A percentile compares a stretch with the other conserved stretches of the same genome.
Evolutionary conservation across 2,113 vertebrate species (phyloP).

Genomic region (Turdus rufiventris): DNA sequence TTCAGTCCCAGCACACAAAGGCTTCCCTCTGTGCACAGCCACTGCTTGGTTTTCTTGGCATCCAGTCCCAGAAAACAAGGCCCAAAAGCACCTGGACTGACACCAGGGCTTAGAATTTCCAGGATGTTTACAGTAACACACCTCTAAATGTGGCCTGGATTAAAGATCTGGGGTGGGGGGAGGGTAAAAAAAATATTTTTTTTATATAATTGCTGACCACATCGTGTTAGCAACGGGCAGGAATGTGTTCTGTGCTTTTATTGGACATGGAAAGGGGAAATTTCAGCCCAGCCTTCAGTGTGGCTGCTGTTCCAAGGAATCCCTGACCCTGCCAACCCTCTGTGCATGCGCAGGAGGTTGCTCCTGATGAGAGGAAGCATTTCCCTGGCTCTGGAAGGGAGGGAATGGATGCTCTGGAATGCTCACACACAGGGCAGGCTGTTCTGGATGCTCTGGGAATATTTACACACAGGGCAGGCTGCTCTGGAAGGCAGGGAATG

Average conservation of each 20-base stretch:
- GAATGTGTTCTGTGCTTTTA: neutral
- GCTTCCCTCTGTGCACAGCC: neutral
- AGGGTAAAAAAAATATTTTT: neutral
- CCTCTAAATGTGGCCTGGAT: neutral
- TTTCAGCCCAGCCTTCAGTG: neutral
- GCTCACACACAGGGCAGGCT: too few species aligned
- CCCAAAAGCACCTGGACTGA: neutral
- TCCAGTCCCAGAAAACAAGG: neutral
- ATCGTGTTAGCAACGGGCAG: fast-evolving
- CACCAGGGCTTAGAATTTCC: slow-evolving; percentile 17
- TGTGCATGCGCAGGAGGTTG: neutral
- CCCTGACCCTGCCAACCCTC: neutral
- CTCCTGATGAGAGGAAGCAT: fast-evolving
- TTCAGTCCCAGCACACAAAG: neutral
- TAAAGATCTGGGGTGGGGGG: neutral
- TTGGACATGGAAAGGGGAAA: neutral
- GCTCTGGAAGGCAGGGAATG: too few species aligned
- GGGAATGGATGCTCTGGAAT: too few species aligned
- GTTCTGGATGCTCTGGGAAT: neutral
- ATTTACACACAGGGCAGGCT: neutral
- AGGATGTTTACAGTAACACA: neutral
- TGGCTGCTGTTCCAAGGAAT: neutral
- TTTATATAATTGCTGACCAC: neutral
- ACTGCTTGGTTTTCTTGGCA: neutral
- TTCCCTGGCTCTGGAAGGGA: neutral